Percentiles rank a stretch among this genome's conserved stretches.
phyloP scores from a whole-genome alignment of 2,888 invertebrate species.

The Ashinkailepas kermadecensis region DNA sequence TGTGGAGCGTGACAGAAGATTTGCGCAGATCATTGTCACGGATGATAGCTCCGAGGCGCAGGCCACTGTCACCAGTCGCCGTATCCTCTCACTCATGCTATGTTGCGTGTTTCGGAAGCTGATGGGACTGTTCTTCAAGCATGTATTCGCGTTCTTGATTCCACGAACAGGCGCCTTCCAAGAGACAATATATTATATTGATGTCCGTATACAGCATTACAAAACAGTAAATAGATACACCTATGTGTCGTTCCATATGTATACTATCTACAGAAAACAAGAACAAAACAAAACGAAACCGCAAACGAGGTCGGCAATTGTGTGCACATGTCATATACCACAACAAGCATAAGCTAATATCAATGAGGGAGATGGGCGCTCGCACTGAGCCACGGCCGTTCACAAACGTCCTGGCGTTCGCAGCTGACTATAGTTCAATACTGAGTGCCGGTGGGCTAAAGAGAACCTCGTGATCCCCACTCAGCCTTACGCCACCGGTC shows the following conservation, averaged over 20 bases:
- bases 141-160: neutral
- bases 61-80: too few relatives aligned
- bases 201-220: slow-evolving; percentile 18
- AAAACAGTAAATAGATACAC: slow-evolving; percentile 22
- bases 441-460: neutral
- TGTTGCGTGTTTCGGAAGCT: too few relatives aligned
- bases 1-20: too few relatives aligned
- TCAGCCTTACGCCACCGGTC: too few relatives aligned
- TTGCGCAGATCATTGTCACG: too few relatives aligned
- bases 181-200: slow-evolving; percentile 15
- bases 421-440: slow-evolving; percentile 9
- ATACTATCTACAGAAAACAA: slow-evolving; percentile 17
- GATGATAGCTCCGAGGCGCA: too few relatives aligned
- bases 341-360: slow-evolving; percentile 19
- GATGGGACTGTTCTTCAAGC: neutral
- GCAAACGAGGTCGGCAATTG: neutral
- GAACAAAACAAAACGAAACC: slow-evolving; percentile 17
- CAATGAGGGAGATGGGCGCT: neutral
- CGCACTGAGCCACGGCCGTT: too few relatives aligned
- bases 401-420: neutral
- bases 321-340: slow-evolving; percentile 5
- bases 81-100: too few relatives aligned
- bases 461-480: too few relatives aligned
- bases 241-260: neutral
- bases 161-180: neutral